Conservation (phyloP, 2,888 invertebrate genomes). For the Parnassius smintheus region DNA sequence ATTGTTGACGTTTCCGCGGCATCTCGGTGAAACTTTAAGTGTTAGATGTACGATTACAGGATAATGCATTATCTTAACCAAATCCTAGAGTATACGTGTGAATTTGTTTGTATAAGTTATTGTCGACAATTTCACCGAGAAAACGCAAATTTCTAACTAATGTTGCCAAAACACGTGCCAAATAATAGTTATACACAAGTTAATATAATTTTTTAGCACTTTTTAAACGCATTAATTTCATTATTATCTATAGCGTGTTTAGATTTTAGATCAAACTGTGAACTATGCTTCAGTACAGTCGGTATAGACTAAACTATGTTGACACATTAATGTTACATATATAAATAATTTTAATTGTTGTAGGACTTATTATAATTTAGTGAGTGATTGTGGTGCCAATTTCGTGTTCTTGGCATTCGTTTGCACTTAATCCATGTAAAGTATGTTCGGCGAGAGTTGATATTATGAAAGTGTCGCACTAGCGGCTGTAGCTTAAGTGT, state of each 20-base stretch:
- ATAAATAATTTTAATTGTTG: conserved; percentile 22
- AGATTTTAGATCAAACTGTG: conserved; percentile 16
- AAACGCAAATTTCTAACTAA: conserved; percentile 3
- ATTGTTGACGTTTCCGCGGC: conserved; percentile 1
- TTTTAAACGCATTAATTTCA: conserved; percentile 19
- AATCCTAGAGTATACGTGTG: too few relatives aligned
- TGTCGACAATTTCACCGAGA: neutral
- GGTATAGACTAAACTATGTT: conserved; percentile 14
- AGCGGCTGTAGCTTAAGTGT: too few relatives aligned
- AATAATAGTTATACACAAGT: conserved; percentile 25
- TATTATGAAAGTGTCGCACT: too few relatives aligned
- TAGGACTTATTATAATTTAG: conserved; percentile 16
- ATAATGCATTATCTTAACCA: neutral
- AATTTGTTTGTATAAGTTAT: too few relatives aligned
- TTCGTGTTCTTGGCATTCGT: conserved; percentile 6
- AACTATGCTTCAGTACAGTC: conserved; percentile 2
- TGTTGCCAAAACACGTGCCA: conserved; percentile 27
- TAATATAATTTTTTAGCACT: conserved; percentile 21
- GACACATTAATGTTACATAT: conserved; percentile 6
- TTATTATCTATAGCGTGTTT: conserved; percentile 12
- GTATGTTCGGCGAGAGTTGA: too few relatives aligned
- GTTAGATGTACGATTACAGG: neutral
- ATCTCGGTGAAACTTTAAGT: neutral
- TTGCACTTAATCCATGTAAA: neutral
- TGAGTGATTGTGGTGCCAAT: conserved; percentile 7